Percentiles rank a stretch among this genome's conserved stretches.
Evolutionary conservation across 2,888 invertebrate genomes (phyloP).

Genomic region (Catocala fraxini): DNA sequence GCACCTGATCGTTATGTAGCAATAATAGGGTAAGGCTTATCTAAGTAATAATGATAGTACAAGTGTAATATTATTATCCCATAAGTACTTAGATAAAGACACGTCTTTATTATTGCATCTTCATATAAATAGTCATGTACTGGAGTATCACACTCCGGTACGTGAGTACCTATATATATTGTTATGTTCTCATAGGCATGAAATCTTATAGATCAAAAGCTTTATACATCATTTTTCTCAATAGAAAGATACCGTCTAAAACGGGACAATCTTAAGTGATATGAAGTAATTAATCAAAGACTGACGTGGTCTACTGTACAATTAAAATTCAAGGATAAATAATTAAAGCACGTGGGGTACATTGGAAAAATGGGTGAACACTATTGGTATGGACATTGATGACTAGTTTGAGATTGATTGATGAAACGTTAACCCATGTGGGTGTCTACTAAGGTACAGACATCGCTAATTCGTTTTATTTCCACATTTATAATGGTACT

Average conservation of each 20-base stretch:
- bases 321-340: slow-evolving; percentile 46
- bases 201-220: too few relatives aligned
- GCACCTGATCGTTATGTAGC: slow-evolving; percentile 78
- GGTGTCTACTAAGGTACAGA: slow-evolving; percentile 59
- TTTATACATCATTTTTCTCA: too few relatives aligned
- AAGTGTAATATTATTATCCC: background rate
- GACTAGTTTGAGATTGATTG: slow-evolving; percentile 64
- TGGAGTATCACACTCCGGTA: too few relatives aligned
- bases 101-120: background rate
- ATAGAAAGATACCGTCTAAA: background rate
- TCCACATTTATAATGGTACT: slow-evolving; percentile 48
- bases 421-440: slow-evolving; percentile 59
- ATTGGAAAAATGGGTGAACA: slow-evolving; percentile 26
- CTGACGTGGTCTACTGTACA: slow-evolving; percentile 19
- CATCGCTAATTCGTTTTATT: slow-evolving; percentile 61
- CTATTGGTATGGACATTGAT: slow-evolving; percentile 60
- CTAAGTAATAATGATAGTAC: slow-evolving; percentile 24
- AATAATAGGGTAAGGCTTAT: slow-evolving; percentile 60
- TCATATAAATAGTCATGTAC: too few relatives aligned
- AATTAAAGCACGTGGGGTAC: slow-evolving; percentile 33
- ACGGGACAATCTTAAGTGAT: background rate
- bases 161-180: too few relatives aligned
- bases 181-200: too few relatives aligned
- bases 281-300: slow-evolving; percentile 32
- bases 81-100: too few relatives aligned